Evolutionary conservation across 2,888 invertebrate species (phyloP).

Genomic region (Linyphia triangularis): DNA sequence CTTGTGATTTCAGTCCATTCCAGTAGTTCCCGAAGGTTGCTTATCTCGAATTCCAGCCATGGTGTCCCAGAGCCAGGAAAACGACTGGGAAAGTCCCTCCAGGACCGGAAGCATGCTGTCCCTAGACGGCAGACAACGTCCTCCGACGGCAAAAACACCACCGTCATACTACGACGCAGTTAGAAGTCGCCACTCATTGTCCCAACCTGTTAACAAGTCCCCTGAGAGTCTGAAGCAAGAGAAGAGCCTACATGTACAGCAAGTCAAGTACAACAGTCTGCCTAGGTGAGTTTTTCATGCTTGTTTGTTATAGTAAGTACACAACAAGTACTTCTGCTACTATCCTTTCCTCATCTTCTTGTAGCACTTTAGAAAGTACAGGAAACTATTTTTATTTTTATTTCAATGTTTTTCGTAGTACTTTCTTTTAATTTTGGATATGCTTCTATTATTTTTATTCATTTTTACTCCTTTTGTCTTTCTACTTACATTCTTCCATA

Average conservation of each 20-base stretch:
- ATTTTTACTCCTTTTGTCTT: too few relatives aligned
- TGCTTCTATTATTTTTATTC: too few relatives aligned
- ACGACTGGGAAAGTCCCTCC: conserved; percentile 35
- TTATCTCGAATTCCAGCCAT: conserved; percentile 38
- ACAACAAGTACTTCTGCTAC: too few relatives aligned
- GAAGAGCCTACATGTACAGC: conserved; percentile 47
- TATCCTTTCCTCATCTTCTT: too few relatives aligned
- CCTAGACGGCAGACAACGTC: conserved; percentile 62
- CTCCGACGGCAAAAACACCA: conserved; percentile 41
- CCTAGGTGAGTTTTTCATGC: conserved; percentile 61
- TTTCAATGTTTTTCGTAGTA: too few relatives aligned
- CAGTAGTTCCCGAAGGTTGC: background rate
- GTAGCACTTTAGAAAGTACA: too few relatives aligned
- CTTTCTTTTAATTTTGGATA: too few relatives aligned
- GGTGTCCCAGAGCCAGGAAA: conserved; percentile 66
- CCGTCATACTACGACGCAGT: conserved; percentile 73
- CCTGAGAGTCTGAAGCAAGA: conserved; percentile 48
- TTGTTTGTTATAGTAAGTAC: too few relatives aligned
- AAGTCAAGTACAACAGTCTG: conserved; percentile 69
- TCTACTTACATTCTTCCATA: too few relatives aligned
- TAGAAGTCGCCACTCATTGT: conserved; percentile 63
- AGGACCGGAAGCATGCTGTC: conserved; percentile 60
- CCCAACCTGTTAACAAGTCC: conserved; percentile 54
- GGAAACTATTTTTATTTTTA: too few relatives aligned
- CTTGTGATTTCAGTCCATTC: background rate